A percentile compares a stretch with the other conserved stretches of the same genome.
phyloP scores from a whole-genome alignment of 2,113 vertebrate genomes.

The Sarotherodon lohbergeri region DNA sequence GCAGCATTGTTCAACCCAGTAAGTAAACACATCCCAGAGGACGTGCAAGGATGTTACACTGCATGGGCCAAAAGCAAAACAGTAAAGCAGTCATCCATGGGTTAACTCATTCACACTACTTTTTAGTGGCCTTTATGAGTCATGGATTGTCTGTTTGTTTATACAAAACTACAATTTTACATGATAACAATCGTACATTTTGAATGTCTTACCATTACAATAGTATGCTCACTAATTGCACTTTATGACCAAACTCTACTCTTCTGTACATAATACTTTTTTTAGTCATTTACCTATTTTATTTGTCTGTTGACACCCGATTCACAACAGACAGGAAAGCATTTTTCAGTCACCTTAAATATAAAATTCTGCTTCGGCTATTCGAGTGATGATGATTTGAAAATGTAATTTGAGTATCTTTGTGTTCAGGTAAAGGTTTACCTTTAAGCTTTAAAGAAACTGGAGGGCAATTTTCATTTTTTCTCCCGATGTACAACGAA shows the following conservation, averaged over 20 bases:
- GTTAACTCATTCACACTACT: background rate
- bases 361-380: background rate
- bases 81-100: background rate
- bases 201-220: background rate
- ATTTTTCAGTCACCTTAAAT: background rate
- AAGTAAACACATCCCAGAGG: background rate
- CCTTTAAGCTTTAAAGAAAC: background rate
- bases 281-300: background rate
- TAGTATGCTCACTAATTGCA: background rate
- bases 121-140: background rate
- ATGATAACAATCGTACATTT: background rate
- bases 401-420: background rate
- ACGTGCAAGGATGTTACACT: background rate
- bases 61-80: background rate
- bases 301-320: background rate
- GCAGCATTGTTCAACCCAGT: conserved; percentile 44
- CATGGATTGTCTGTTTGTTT: background rate
- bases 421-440: background rate
- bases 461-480: background rate
- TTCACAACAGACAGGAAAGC: background rate
- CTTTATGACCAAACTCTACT: background rate
- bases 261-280: background rate
- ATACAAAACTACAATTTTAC: background rate
- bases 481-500: background rate
- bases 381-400: background rate